These are phyloP conservation scores for Promerops cafer DNA, from an alignment of 2,113 vertebrate species.

Conservation along the genomic window DNA sequence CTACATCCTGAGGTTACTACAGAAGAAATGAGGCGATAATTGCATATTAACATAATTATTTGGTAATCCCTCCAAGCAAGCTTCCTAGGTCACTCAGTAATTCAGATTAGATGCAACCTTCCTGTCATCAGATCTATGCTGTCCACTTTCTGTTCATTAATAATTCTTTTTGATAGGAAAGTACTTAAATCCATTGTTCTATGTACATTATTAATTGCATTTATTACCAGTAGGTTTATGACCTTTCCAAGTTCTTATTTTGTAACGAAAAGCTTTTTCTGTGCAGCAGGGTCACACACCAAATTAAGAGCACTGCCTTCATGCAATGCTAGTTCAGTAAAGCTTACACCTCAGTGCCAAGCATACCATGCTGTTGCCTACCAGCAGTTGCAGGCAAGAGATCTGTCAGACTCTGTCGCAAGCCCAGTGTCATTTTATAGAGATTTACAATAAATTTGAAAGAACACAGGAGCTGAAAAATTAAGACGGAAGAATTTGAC, in stretches of 20 bases:
- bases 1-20: slow-evolving; percentile 84
- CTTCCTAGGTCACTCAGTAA: slow-evolving; percentile 83
- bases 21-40: slow-evolving; percentile 91
- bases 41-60: slow-evolving; percentile 97
- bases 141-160: slow-evolving; percentile 81
- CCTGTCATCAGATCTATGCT: slow-evolving; percentile 76
- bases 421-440: background rate
- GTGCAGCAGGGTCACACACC: slow-evolving; percentile 10
- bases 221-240: slow-evolving; percentile 61
- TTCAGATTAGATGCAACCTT: slow-evolving; percentile 76
- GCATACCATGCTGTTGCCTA: background rate
- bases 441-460: slow-evolving; percentile 3
- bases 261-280: slow-evolving; percentile 45
- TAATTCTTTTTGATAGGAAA: slow-evolving; percentile 69
- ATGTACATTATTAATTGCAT: slow-evolving; percentile 75
- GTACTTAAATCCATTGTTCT: slow-evolving; percentile 67
- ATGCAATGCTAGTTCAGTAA: slow-evolving; percentile 38
- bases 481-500: background rate
- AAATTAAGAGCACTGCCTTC: slow-evolving; percentile 10
- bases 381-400: slow-evolving; percentile 22
- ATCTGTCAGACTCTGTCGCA: background rate
- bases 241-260: slow-evolving; percentile 57
- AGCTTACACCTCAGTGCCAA: background rate
- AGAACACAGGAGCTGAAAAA: background rate
- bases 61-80: slow-evolving; percentile 80